Conservation (phyloP, 2,797 vertebrate species). For the Sebastes minor region DNA sequence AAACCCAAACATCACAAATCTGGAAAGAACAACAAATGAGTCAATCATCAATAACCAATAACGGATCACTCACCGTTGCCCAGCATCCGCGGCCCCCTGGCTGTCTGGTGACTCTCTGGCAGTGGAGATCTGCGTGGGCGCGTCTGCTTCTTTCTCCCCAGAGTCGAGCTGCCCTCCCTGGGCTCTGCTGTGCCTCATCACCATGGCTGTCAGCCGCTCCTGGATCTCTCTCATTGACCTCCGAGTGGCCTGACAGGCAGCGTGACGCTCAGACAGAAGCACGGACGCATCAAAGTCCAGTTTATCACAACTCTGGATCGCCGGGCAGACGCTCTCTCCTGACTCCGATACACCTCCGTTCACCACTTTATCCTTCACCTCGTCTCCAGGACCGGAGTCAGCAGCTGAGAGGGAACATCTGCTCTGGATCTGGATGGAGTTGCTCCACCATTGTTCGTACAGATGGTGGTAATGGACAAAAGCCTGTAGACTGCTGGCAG, state of each 20-base stretch:
- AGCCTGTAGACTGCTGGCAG: constrained; percentile 85
- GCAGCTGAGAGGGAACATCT: fast-evolving
- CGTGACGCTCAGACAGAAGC: constrained; percentile 88
- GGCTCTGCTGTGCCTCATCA: constrained; percentile 83
- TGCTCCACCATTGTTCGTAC: constrained; percentile 90
- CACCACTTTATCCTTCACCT: background rate
- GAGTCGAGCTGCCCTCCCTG: constrained; percentile 20
- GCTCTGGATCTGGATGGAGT: background rate
- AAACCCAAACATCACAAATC: background rate
- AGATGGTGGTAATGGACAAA: constrained; percentile 85
- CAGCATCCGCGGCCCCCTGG: constrained; percentile 8
- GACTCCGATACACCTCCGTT: background rate
- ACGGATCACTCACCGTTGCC: constrained; percentile 53
- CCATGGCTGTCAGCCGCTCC: constrained; percentile 84
- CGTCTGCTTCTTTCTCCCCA: constrained; percentile 21
- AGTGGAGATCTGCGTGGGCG: background rate
- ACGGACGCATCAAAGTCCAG: constrained; percentile 58
- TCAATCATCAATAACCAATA: background rate
- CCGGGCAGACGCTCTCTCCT: fast-evolving
- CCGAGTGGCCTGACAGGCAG: constrained; percentile 83
- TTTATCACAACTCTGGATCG: background rate
- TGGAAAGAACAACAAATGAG: background rate
- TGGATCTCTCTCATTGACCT: constrained; percentile 84
- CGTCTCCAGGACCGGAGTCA: background rate
- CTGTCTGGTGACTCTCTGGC: constrained; percentile 10